Evolutionary conservation across 1,140 invertebrate species (phyloP).

Genomic region (Gryllus bimaculatus): DNA sequence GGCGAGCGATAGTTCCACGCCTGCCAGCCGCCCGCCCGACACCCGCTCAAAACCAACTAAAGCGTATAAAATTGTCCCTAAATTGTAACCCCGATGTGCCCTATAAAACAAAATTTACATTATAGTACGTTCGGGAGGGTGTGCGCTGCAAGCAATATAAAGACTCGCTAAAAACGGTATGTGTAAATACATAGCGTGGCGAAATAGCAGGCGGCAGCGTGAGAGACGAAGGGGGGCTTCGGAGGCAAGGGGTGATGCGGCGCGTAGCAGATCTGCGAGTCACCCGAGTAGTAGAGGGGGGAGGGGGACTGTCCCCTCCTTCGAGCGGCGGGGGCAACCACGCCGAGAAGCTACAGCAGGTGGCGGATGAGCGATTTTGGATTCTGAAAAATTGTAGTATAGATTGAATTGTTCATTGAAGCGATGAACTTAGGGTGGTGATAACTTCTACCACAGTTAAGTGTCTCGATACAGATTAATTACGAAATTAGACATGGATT

Average conservation of each 20-base stretch:
- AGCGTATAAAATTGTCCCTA: constrained; percentile 1
- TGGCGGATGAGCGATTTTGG: too few species aligned
- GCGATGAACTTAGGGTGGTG: too few species aligned
- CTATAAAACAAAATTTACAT: constrained; percentile 2
- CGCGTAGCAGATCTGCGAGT: neutral
- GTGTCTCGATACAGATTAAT: too few species aligned
- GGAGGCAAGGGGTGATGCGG: neutral
- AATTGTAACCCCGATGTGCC: neutral
- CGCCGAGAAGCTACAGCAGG: too few species aligned
- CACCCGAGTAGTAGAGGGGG: neutral
- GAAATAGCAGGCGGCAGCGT: neutral
- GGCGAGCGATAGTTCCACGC: neutral
- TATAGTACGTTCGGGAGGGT: neutral
- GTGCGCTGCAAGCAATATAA: neutral
- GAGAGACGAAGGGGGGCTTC: neutral
- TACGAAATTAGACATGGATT: too few species aligned
- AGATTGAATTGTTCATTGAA: too few species aligned
- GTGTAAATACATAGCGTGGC: neutral
- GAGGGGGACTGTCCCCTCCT: neutral
- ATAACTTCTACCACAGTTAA: too few species aligned
- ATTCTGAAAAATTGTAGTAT: too few species aligned
- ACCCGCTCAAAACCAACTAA: neutral
- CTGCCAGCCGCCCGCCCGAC: neutral
- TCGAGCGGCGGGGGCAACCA: too few species aligned
- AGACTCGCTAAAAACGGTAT: neutral